Base-by-base conservation (phyloP, 2,888 invertebrate species). In the Phlogophora meticulosa region DNA sequence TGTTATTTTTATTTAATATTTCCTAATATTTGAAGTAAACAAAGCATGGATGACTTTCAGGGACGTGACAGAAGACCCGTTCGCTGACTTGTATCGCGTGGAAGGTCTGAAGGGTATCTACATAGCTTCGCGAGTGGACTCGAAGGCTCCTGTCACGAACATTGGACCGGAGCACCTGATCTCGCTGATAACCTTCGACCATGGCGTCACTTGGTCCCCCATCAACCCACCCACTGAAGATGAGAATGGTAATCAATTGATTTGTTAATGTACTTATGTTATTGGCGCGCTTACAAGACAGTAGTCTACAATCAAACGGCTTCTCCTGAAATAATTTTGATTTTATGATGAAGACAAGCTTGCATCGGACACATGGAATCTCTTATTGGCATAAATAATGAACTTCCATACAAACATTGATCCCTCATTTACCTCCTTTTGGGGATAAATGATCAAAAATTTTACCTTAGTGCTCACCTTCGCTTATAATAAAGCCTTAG, bases 31-130 rank as follows among this genome's bases (percentile, higher is more conserved):
- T 52, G 5, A 24, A 52, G 38, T 65, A 22, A 52, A 51, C 46
- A 60, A 61, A 28, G 9, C 43, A 36, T 36, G 63, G 9, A 24
- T 72, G 36, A 51, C 40, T 93, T 95, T 7, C 89, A 98, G 98
- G 85, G 97, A 97, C 76, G 96, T 97, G 7, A 96, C 97, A 0
- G 97, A 98, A 76, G 98, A 98, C 76, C 96, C 98, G 0, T 98
- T 99, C 93, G 98, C 98, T 2, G 99, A 99, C 88, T 92, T 99
- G 1, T 98, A 98, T 91, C 97, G 97, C 86, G 98, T 99, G 0
- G 97, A 98, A 89, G 98, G 98, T 0, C 93, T 99, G 55, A 96
- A 97, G 49, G 99, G 99, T 0, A 98, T 99, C 80, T 99, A 98
- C 93, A 98, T 99, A 74, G 98, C 98, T 0, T 98, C 98, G 0